Percentiles rank a stretch among this genome's conserved stretches.
phyloP scores from a whole-genome alignment of 2,888 invertebrate genomes.

The Drosophila antonietae region DNA sequence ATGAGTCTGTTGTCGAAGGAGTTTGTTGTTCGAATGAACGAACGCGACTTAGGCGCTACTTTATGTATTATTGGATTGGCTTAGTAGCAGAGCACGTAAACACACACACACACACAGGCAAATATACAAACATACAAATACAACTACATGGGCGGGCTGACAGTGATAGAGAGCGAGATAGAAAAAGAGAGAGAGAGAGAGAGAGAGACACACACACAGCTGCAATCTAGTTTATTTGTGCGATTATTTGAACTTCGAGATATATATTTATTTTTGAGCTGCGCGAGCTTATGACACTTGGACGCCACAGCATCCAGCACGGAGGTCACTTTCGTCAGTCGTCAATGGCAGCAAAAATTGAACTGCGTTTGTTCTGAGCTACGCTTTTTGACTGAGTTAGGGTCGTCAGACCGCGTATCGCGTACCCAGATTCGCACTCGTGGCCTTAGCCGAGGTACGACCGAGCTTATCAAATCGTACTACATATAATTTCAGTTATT shows the following conservation, averaged over 20 bases:
- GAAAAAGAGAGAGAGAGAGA: constrained; percentile 2
- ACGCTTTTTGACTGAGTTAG: constrained; percentile 60
- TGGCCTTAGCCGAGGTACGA: constrained; percentile 29
- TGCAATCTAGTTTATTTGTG: constrained; percentile 74
- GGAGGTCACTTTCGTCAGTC: constrained; percentile 50
- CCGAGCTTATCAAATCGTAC: constrained; percentile 47
- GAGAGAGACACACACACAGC: constrained; percentile 33
- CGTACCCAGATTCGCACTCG: constrained; percentile 44
- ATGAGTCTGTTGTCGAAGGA: constrained; percentile 39
- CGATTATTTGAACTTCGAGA: constrained; percentile 72
- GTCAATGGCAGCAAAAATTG: constrained; percentile 61
- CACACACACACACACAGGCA: constrained; percentile 16
- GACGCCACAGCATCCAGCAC: constrained; percentile 37
- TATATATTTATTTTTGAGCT: constrained; percentile 56
- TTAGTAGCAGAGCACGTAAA: constrained; percentile 41
- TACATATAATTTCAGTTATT: constrained; percentile 14
- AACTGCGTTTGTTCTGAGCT: constrained; percentile 63
- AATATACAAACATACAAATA: constrained; percentile 4
- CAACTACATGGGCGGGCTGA: constrained; percentile 4
- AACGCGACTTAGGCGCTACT: constrained; percentile 69
- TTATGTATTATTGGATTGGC: constrained; percentile 68
- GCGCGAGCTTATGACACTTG: constrained; percentile 46
- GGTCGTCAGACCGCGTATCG: constrained; percentile 39
- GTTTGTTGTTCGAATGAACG: constrained; percentile 68
- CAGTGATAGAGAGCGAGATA: constrained; percentile 18